Percentiles rank a stretch among this genome's conserved stretches.
phyloP scores from a whole-genome alignment of 2,888 invertebrate species.

The Hydriomena furcata region DNA sequence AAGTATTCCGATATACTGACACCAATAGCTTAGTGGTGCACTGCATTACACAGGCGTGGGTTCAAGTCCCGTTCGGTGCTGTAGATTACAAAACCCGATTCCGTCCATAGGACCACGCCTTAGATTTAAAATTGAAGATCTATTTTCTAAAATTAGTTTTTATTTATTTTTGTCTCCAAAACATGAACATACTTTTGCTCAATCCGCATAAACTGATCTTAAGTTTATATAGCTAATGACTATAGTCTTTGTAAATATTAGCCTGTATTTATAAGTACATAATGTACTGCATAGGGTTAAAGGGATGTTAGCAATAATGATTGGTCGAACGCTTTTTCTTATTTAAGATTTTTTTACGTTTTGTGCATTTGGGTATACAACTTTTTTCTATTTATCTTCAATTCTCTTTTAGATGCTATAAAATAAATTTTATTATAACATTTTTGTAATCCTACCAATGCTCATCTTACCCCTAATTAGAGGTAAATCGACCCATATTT shows the following conservation, averaged over 20 bases:
- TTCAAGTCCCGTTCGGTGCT: slow-evolving; percentile 19
- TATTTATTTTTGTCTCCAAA: slow-evolving; percentile 23
- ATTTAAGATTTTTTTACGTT: slow-evolving; percentile 22
- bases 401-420: too few relatives aligned
- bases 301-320: slow-evolving; percentile 79
- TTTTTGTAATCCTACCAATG: too few relatives aligned
- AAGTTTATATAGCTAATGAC: slow-evolving; percentile 60
- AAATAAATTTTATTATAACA: too few relatives aligned
- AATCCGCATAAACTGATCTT: slow-evolving; percentile 37
- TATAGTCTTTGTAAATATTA: slow-evolving; percentile 80
- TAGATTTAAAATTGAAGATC: slow-evolving; percentile 26
- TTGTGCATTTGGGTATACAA: slow-evolving; percentile 28
- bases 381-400: too few relatives aligned
- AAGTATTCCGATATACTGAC: background rate
- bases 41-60: slow-evolving; percentile 10
- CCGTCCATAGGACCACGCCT: slow-evolving; percentile 15
- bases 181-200: slow-evolving; percentile 18
- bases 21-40: slow-evolving; percentile 20
- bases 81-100: background rate
- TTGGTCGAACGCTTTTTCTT: slow-evolving; percentile 70
- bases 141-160: slow-evolving; percentile 8
- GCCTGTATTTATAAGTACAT: slow-evolving; percentile 70
- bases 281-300: slow-evolving; percentile 61
- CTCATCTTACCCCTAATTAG: background rate
- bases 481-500: background rate